Conservation (phyloP, 1,140 invertebrate genomes). For the Cyclargus thomasi region DNA sequence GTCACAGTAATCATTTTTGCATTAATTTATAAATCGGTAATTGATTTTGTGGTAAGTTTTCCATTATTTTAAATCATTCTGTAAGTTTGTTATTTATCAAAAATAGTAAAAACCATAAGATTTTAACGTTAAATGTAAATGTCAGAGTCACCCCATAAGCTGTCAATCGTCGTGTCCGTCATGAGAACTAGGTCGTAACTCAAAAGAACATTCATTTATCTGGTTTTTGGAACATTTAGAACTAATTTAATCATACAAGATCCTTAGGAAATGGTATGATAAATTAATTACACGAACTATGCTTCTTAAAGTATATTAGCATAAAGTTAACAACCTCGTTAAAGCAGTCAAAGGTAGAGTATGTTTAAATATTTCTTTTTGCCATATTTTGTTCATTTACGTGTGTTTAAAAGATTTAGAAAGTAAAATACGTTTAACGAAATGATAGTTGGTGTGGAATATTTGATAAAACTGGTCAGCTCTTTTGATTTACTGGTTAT, state of each 20-base stretch:
- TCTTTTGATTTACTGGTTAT: conserved; percentile 18
- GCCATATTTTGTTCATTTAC: conserved; percentile 66
- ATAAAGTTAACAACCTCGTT: conserved; percentile 39
- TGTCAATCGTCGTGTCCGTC: conserved; percentile 43
- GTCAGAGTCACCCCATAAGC: conserved; percentile 33
- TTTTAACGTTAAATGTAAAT: conserved; percentile 19
- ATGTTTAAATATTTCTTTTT: conserved; percentile 44
- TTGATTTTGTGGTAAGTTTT: not conserved
- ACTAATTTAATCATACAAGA: conserved; percentile 24
- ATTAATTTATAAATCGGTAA: not conserved
- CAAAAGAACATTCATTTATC: conserved; percentile 42
- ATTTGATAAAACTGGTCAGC: conserved; percentile 8
- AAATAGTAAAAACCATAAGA: not conserved
- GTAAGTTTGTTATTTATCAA: not conserved
- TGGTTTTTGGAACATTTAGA: conserved; percentile 29
- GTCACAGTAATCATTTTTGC: not conserved
- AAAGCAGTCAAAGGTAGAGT: conserved; percentile 49
- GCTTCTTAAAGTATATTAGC: conserved; percentile 15
- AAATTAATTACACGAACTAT: conserved; percentile 4
- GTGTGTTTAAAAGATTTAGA: conserved; percentile 35
- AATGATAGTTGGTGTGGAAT: conserved; percentile 4
- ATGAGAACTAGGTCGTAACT: conserved; percentile 66
- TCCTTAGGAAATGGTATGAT: conserved; percentile 25
- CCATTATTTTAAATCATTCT: not conserved
- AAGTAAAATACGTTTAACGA: conserved; percentile 9